phyloP scores from a whole-genome alignment of 2,888 invertebrate species.

The Drosophila fulvimacula region DNA sequence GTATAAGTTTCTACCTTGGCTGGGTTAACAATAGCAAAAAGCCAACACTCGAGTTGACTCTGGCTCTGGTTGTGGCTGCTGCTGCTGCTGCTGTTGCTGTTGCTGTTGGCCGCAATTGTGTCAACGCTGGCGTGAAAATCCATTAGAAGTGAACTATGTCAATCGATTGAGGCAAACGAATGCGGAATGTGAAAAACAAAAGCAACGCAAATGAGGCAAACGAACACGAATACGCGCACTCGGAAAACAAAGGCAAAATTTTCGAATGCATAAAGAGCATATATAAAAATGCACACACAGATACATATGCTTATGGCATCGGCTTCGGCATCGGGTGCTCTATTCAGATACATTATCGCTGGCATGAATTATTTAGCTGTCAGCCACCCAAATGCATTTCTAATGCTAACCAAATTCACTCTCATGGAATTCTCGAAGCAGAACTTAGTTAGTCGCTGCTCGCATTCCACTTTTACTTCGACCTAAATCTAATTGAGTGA shows the following conservation, averaged over 20 bases:
- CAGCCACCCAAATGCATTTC: conserved; percentile 70
- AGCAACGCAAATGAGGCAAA: conserved; percentile 9
- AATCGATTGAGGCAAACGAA: conserved; percentile 73
- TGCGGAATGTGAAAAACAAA: conserved; percentile 46
- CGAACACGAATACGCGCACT: conserved; percentile 18
- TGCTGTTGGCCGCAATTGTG: conserved; percentile 64
- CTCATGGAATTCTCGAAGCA: conserved; percentile 28
- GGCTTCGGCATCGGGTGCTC: background rate
- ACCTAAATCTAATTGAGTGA: conserved; percentile 32
- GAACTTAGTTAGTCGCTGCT: conserved; percentile 44
- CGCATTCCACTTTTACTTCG: background rate
- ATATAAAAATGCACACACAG: conserved; percentile 24
- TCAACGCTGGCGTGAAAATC: conserved; percentile 76
- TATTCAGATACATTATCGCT: conserved; percentile 46
- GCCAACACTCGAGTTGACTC: conserved; percentile 47
- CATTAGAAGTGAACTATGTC: conserved; percentile 79
- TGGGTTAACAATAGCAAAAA: conserved; percentile 39
- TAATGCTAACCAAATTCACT: conserved; percentile 61
- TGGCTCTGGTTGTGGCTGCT: conserved; percentile 11
- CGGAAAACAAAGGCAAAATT: conserved; percentile 29
- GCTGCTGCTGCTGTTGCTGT: conserved; percentile 26
- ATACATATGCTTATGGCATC: conserved; percentile 7
- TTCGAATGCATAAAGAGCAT: conserved; percentile 49
- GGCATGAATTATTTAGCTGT: conserved; percentile 51
- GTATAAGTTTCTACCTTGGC: conserved; percentile 26